Evolutionary conservation across 2,113 vertebrate genomes (phyloP).

Genomic region (Amazona vittata): DNA sequence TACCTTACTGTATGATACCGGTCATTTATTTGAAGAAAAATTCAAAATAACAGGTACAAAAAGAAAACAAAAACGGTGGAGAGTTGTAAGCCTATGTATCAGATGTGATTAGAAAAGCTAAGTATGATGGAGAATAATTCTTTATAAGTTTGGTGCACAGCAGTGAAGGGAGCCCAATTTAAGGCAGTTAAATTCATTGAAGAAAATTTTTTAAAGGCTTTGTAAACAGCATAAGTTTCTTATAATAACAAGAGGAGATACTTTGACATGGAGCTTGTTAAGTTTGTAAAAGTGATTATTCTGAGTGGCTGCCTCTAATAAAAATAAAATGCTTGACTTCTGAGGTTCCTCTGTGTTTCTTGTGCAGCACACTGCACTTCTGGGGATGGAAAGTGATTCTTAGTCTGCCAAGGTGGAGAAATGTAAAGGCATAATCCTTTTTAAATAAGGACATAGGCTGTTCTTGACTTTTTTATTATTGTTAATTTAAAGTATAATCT

Average conservation of each 20-base stretch:
- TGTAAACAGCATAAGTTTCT: background rate
- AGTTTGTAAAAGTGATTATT: background rate
- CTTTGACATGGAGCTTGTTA: background rate
- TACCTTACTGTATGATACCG: background rate
- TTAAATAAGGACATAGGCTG: background rate
- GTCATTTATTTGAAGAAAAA: background rate
- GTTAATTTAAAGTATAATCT: background rate
- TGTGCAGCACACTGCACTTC: background rate
- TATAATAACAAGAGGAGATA: background rate
- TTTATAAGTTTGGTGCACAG: background rate
- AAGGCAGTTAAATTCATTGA: background rate
- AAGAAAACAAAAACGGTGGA: background rate
- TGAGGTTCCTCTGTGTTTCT: background rate
- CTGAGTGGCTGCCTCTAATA: background rate
- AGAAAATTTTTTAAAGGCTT: background rate
- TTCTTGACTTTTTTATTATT: background rate
- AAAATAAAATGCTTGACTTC: background rate
- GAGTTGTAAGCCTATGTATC: background rate
- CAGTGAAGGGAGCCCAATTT: background rate
- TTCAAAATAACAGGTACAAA: background rate
- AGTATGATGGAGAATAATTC: background rate
- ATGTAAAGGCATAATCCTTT: background rate
- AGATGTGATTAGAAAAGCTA: background rate
- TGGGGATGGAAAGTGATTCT: background rate
- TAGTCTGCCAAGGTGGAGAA: background rate